Evolutionary conservation across 2,113 vertebrate species (phyloP).

Genomic region (Lucifuga dentata): DNA sequence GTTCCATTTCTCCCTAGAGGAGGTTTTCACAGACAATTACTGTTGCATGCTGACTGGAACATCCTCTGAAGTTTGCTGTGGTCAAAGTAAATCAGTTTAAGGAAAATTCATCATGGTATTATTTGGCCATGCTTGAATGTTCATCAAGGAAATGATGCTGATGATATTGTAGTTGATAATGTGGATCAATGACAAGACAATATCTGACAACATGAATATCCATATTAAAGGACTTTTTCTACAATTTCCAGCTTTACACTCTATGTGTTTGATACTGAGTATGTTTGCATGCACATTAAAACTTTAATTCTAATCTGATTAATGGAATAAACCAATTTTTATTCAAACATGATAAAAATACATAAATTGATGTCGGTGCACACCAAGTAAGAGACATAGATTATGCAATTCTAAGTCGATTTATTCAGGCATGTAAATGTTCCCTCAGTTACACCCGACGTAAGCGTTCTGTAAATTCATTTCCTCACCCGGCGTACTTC

Average conservation of each 20-base stretch:
- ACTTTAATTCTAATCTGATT: no score
- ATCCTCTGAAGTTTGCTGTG: conserved; percentile 48
- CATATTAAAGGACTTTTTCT: neutral
- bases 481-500: no score
- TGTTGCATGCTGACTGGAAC: conserved; percentile 16
- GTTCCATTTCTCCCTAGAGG: conserved; percentile 44
- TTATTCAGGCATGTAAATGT: no score
- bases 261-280: no score
- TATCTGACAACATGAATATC: neutral
- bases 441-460: no score
- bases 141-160: neutral
- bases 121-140: conserved; percentile 14
- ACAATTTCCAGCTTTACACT: neutral
- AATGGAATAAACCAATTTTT: no score
- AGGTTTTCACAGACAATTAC: conserved; percentile 47
- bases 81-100: conserved; percentile 38
- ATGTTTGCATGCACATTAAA: no score
- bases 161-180: neutral
- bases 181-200: neutral
- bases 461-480: no score
- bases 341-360: no score
- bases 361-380: no score
- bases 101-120: conserved; percentile 17
- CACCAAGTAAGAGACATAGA: no score
- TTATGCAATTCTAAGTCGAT: no score